Base-by-base conservation (phyloP, 2,888 invertebrate genomes). In the Ceraclea dissimilis region DNA sequence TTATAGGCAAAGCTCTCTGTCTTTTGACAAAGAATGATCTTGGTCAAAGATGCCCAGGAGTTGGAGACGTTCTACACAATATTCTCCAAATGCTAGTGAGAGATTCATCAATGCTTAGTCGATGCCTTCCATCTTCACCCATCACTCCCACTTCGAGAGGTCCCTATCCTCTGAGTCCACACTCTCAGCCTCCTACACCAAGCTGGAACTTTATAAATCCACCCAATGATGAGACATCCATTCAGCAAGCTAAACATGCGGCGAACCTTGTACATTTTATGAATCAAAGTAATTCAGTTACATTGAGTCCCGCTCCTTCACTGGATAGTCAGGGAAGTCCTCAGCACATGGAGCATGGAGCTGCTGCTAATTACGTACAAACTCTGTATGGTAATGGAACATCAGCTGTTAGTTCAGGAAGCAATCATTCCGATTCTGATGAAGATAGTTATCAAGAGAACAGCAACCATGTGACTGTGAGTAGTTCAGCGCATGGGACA, bases 31-130 rank as follows among this genome's bases (percentile, higher is more conserved):
- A 94, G 70, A 85, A 84, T 16, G 95, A 96, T 72, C 82, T 96
- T 65, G 89, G 90, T 21, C 93, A 94, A 68, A 81, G 96, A 56
- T 92, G 93, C 65, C 94, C 95, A 0, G 90, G 92, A 18, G 92
- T 93, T 31, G 96, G 96, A 2, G 96, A 96, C 70, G 90, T 96
- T 18, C 76, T 96, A 60, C 93, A 93, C 78, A 96, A 96, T 74
- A 92, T 93, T 31, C 80, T 96, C 48, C 90, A 91, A 70, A 86
- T 93, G 80, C 75, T 93, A 59, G 86, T 91, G 54, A 83, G 90
- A 43, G 90, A 92, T 69, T 86, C 88, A 60, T 86, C 85, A 66
- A 80, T 86, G 68, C 73, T 90, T 67, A 88, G 90, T 64, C 82
- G 85, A 75, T 86, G 88, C 69, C 80, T 88, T 63, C 91, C 89